phyloP scores from a whole-genome alignment of 2,113 vertebrate genomes.

The Formicarius rufipectus region DNA sequence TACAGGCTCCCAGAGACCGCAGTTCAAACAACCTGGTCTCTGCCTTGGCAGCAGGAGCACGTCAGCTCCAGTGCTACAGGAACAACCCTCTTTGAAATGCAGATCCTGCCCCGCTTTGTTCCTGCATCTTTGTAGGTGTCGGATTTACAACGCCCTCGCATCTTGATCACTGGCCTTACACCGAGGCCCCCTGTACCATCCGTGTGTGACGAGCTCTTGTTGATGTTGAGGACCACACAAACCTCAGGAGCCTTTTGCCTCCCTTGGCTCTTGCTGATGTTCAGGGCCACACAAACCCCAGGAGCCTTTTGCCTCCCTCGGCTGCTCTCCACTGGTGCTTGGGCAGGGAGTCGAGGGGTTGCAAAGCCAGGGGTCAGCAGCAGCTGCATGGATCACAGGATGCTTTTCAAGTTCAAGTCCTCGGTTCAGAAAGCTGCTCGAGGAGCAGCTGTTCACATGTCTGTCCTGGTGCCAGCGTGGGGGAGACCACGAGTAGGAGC shows the following conservation, averaged over 20 bases:
- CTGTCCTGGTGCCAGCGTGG: background rate
- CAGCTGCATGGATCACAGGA: background rate
- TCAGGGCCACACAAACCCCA: accelerated
- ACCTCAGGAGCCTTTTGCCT: background rate
- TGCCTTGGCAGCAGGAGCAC: background rate
- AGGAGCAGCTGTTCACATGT: background rate
- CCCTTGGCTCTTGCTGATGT: background rate
- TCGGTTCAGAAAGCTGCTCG: background rate
- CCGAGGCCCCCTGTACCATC: background rate
- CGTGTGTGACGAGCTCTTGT: background rate
- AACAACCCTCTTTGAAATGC: slow-evolving; percentile 13
- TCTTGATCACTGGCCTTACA: background rate
- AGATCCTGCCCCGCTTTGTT: slow-evolving; percentile 17
- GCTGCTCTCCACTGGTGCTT: background rate
- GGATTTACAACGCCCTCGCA: background rate
- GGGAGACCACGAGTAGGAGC: background rate
- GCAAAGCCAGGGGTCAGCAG: background rate
- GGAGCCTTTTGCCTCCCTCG: background rate
- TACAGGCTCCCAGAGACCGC: background rate
- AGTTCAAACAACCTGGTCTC: background rate
- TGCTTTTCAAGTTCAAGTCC: background rate
- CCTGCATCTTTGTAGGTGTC: slow-evolving; percentile 9
- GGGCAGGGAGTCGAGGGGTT: accelerated
- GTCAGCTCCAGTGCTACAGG: background rate
- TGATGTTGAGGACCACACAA: accelerated